Evolutionary conservation across 2,888 invertebrate genomes (phyloP).

Genomic region (Salpingus planirostris): DNA sequence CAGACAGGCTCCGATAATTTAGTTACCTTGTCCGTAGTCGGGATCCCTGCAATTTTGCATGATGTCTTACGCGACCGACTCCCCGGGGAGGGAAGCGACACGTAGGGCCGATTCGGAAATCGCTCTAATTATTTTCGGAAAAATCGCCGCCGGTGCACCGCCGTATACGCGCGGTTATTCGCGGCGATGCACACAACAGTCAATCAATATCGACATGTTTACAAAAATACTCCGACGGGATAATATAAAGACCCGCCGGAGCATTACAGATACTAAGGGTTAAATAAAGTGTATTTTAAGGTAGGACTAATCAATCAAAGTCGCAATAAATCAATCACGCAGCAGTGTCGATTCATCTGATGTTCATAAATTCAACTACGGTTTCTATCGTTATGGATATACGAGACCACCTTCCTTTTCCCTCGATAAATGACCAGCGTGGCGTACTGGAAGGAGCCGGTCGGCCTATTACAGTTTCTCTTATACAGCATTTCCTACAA

Average conservation of each 20-base stretch:
- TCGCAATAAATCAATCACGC: constrained; percentile 40
- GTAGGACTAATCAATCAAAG: constrained; percentile 36
- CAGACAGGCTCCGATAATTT: constrained; percentile 37
- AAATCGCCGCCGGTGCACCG: too few relatives aligned
- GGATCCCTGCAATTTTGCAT: neutral
- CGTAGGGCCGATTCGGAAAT: too few relatives aligned
- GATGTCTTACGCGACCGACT: neutral
- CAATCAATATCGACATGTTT: constrained; percentile 12
- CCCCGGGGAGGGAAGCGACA: too few relatives aligned
- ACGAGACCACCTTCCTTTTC: constrained; percentile 4
- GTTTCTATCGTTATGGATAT: constrained; percentile 20
- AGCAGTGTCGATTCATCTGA: constrained; percentile 30
- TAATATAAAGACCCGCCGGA: constrained; percentile 2
- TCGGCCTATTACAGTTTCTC: too few relatives aligned
- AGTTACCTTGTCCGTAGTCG: constrained; percentile 23
- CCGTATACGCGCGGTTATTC: too few relatives aligned
- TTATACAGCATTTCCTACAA: too few relatives aligned
- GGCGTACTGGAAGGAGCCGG: too few relatives aligned
- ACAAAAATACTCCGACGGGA: constrained; percentile 1
- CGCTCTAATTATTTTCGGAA: too few relatives aligned
- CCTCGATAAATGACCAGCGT: too few relatives aligned
- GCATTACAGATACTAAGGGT: constrained; percentile 17
- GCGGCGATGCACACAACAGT: constrained; percentile 3
- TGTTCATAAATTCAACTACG: constrained; percentile 33
- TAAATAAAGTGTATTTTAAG: constrained; percentile 22